Evolutionary conservation across 1,140 invertebrate genomes (phyloP).

Genomic region (Drosophila repletoides): DNA sequence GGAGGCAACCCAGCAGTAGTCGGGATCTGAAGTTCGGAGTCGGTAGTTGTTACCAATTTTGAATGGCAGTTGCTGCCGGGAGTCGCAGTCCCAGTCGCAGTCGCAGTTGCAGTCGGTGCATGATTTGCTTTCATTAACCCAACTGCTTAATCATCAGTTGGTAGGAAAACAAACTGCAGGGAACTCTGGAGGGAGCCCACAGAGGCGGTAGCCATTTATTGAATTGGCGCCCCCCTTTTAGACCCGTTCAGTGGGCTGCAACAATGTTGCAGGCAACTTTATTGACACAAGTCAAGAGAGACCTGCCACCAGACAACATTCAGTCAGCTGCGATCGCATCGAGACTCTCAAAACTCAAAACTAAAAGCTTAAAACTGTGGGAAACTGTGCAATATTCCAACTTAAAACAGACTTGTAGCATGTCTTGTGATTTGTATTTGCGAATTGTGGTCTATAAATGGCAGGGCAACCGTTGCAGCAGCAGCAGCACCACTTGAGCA

Average conservation of each 20-base stretch:
- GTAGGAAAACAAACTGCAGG: not conserved
- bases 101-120: slow-evolving; percentile 53
- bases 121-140: slow-evolving; percentile 77
- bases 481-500: too few relatives aligned
- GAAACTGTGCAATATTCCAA: slow-evolving; percentile 42
- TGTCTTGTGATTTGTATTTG: slow-evolving; percentile 39
- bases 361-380: slow-evolving; percentile 41
- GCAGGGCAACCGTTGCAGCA: slow-evolving; percentile 9
- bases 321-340: slow-evolving; percentile 32
- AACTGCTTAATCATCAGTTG: slow-evolving; percentile 73
- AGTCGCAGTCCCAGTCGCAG: too few relatives aligned
- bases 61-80: slow-evolving; percentile 40
- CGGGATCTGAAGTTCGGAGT: slow-evolving; percentile 4
- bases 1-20: slow-evolving; percentile 1
- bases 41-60: slow-evolving; percentile 24
- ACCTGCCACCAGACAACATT: slow-evolving; percentile 32
- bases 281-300: slow-evolving; percentile 66
- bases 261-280: slow-evolving; percentile 55
- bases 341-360: slow-evolving; percentile 28
- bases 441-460: slow-evolving; percentile 49
- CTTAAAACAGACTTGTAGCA: slow-evolving; percentile 5
- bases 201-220: slow-evolving; percentile 64
- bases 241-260: slow-evolving; percentile 14
- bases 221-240: slow-evolving; percentile 34
- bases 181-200: not conserved